These are phyloP conservation scores for Aspidapion aeneum DNA, from an alignment of 2,888 invertebrate genomes.

Conservation along the genomic window DNA sequence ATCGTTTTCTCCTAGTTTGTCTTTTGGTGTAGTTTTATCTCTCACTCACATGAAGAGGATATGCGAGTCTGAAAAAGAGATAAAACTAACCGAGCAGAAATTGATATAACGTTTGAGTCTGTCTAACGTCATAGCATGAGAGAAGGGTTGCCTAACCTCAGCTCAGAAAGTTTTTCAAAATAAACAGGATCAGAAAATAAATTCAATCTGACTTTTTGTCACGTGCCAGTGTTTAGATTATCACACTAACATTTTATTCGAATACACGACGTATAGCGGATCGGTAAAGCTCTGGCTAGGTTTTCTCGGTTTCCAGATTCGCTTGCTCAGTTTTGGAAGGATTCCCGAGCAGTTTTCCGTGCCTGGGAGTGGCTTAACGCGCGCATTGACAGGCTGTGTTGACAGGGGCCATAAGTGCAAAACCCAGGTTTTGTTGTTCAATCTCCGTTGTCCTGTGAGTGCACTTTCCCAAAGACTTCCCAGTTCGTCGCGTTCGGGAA, in stretches of 20 bases:
- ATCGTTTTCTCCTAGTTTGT: no score
- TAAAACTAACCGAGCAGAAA: no score
- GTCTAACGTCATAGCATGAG: no score
- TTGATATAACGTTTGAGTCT: no score
- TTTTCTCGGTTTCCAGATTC: neutral
- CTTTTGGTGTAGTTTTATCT: no score
- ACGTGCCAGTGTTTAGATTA: constrained; percentile 24
- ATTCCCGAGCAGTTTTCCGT: neutral
- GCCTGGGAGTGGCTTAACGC: constrained; percentile 39
- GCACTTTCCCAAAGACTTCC: neutral
- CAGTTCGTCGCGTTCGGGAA: neutral
- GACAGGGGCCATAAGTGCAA: constrained; percentile 21
- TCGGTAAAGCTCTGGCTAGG: constrained; percentile 6
- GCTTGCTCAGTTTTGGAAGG: constrained; percentile 2
- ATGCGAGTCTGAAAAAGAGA: no score
- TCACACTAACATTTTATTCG: constrained; percentile 14
- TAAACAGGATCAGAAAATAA: constrained; percentile 9
- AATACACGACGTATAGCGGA: constrained; percentile 18
- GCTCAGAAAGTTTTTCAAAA: constrained; percentile 3
- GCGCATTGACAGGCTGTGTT: constrained; percentile 27
- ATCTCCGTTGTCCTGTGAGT: neutral
- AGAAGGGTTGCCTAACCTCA: neutral
- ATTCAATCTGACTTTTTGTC: constrained; percentile 13
- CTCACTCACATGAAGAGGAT: no score
- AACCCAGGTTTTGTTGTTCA: neutral